Evolutionary conservation across 2,888 invertebrate species (phyloP).

Genomic region (Orthonevra nobilis): DNA sequence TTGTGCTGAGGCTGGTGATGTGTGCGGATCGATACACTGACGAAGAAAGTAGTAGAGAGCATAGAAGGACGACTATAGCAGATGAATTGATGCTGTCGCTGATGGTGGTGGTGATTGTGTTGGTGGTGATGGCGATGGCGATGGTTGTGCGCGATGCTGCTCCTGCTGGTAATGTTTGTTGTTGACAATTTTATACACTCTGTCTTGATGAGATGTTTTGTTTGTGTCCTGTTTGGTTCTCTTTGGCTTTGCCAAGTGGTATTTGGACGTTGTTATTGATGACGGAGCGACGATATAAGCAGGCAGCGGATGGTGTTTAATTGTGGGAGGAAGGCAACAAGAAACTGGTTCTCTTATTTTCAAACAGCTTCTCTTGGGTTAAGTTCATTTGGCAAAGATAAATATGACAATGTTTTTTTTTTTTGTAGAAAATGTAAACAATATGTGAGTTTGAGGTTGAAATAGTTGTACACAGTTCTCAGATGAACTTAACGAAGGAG

Average conservation of each 20-base stretch:
- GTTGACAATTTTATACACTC: slow-evolving; percentile 54
- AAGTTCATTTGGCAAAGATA: slow-evolving; percentile 39
- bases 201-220: slow-evolving; percentile 33
- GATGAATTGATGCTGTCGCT: slow-evolving; percentile 65
- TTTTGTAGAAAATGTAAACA: slow-evolving; percentile 65
- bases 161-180: slow-evolving; percentile 54
- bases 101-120: slow-evolving; percentile 20
- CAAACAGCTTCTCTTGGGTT: slow-evolving; percentile 34
- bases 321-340: slow-evolving; percentile 17
- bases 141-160: slow-evolving; percentile 64
- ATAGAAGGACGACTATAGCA: slow-evolving; percentile 52
- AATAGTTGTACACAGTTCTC: slow-evolving; percentile 54
- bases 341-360: slow-evolving; percentile 44
- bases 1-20: no score
- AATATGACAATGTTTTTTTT: slow-evolving; percentile 23
- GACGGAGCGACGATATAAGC: slow-evolving; percentile 23
- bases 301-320: slow-evolving; percentile 4
- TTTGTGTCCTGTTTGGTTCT: slow-evolving; percentile 54
- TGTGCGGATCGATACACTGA: slow-evolving; percentile 70
- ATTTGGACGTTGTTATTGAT: slow-evolving; percentile 44
- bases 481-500: slow-evolving; percentile 68
- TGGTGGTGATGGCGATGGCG: slow-evolving; percentile 42
- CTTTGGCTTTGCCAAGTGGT: slow-evolving; percentile 29
- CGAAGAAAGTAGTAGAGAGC: slow-evolving; percentile 68
- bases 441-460: slow-evolving; percentile 64